Base-by-base conservation (phyloP, 2,113 vertebrate genomes). In the Amazona guildingii region DNA sequence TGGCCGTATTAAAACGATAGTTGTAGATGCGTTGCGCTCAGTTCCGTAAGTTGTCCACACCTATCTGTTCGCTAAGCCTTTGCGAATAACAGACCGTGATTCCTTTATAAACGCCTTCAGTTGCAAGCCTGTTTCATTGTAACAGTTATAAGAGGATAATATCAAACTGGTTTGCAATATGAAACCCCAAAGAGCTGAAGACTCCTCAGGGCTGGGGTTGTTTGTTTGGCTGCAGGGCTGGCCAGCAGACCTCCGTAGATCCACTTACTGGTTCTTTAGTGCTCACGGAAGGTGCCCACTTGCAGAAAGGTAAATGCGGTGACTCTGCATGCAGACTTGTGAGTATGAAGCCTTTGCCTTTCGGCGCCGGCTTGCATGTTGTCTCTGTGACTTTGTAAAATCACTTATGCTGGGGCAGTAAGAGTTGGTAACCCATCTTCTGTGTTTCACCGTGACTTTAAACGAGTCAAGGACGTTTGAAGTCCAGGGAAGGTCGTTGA, bases 301-400 rank as follows among this genome's bases (percentile, higher is more conserved):
- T 97, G 95, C 98, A 96, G 96, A 98, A 98, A 85, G 98, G 98
- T 29, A 88, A 75, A 39, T 98, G 98, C 95, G 98, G 98, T 6
- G 98, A 98, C 70, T 98, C 92, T 46, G 98, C 98, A 3, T 98
- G 98, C 97, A 98, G 98, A 98, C 98, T 98, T 25, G 98, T 99
- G 94, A 99, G 98, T 98, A 93, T 59, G 66, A 86, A 86, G 52
- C 69, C 77, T 61, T 51, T 51, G 25, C 51, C 59, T 92, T 51
- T 55, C 44, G 14, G 80, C 76, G 17, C 83, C 66, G 81, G 74
- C 55, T 63, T 63, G 13, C 15, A 0, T 18, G 9, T 62, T 61
- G 73, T 83, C 90, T 86, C 92, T n/a, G 25, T 68, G n/a, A 94
- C 92, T 94, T 85, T 41, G 28, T 90, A 90, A 94, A 95, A 76